Evolutionary conservation across 2,797 vertebrate genomes (phyloP).

Genomic region (Notamacropus eugenii): DNA sequence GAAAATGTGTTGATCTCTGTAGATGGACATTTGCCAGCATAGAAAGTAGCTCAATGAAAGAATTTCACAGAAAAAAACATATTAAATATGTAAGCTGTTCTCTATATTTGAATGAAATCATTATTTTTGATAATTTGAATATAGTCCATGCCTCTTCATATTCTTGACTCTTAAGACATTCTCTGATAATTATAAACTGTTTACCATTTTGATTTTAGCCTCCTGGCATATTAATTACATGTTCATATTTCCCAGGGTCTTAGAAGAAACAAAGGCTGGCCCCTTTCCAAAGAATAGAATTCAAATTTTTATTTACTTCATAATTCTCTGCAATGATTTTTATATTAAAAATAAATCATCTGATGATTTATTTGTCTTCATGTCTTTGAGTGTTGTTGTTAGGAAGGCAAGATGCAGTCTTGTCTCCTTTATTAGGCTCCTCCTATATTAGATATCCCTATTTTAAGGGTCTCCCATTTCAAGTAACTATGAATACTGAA

Average conservation of each 20-base stretch:
- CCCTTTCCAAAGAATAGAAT: conserved; percentile 27
- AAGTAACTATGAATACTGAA: neutral
- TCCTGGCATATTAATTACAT: conserved; percentile 62
- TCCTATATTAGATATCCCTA: neutral
- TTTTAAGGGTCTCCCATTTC: neutral
- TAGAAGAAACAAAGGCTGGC: conserved; percentile 45
- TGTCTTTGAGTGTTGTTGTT: neutral
- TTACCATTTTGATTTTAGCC: conserved; percentile 40
- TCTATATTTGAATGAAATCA: conserved; percentile 64
- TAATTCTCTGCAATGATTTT: conserved; percentile 39
- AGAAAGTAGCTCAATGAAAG: conserved; percentile 55
- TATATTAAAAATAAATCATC: conserved; percentile 3
- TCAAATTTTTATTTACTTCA: conserved; percentile 49
- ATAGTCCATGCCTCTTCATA: conserved; percentile 29
- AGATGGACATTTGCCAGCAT: conserved; percentile 17
- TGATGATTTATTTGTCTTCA: conserved; percentile 23
- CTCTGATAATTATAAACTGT: conserved; percentile 54
- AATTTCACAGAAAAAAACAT: conserved; percentile 30
- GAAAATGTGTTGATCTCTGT: conserved; percentile 1
- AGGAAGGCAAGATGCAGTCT: neutral
- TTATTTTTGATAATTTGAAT: conserved; percentile 72
- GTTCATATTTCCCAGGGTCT: conserved; percentile 47
- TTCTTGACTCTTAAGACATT: conserved; percentile 53
- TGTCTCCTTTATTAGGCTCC: neutral
- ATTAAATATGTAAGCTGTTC: conserved; percentile 48